Evolutionary conservation across 2,888 invertebrate species (phyloP).

Genomic region (Polietes domitor): DNA sequence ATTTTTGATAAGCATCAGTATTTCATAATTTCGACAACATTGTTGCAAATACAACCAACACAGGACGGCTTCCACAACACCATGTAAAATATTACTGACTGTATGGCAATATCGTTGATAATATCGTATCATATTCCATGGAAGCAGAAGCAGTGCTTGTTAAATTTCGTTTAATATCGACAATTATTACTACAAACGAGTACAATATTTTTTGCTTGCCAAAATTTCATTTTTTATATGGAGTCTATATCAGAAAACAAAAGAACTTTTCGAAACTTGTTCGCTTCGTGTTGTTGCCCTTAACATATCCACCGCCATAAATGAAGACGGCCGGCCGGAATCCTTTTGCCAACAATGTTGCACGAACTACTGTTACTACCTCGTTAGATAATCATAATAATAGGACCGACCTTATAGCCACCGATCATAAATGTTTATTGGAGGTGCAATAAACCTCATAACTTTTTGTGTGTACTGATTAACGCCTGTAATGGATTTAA

Average conservation of each 20-base stretch:
- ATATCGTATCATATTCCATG: too few relatives aligned
- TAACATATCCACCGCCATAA: neutral
- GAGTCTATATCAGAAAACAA: neutral
- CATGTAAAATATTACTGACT: too few relatives aligned
- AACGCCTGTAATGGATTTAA: constrained; percentile 65
- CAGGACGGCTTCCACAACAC: too few relatives aligned
- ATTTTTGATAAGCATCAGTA: too few relatives aligned
- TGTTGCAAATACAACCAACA: too few relatives aligned
- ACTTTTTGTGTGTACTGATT: constrained; percentile 54
- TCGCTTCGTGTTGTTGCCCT: neutral
- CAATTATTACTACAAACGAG: too few relatives aligned
- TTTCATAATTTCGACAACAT: too few relatives aligned
- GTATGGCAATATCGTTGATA: too few relatives aligned
- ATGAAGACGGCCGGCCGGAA: neutral
- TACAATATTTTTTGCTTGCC: too few relatives aligned
- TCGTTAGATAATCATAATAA: constrained; percentile 51
- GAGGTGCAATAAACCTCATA: neutral
- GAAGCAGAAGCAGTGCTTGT: too few relatives aligned
- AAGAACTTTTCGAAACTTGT: neutral
- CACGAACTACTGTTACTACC: constrained; percentile 35
- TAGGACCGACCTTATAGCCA: neutral
- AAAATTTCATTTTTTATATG: too few relatives aligned
- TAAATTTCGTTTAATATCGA: too few relatives aligned
- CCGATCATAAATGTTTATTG: constrained; percentile 27
- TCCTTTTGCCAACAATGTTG: constrained; percentile 49